A percentile compares a stretch with the other conserved stretches of the same genome.
phyloP scores from a whole-genome alignment of 2,113 vertebrate genomes.

The Agelaius phoeniceus region DNA sequence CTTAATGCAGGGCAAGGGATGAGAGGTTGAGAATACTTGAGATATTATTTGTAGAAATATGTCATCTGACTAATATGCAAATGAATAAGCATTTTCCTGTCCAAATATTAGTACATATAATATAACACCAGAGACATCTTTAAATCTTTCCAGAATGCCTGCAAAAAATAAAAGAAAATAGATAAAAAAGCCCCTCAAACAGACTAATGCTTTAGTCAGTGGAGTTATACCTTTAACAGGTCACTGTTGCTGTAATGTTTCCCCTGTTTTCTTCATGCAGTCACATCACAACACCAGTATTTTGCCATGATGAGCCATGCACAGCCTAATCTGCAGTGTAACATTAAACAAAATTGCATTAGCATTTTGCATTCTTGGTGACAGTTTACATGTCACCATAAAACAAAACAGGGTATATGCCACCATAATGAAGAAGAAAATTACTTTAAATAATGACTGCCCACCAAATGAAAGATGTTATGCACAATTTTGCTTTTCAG shows the following conservation, averaged over 20 bases:
- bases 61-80: background rate
- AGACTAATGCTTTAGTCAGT: background rate
- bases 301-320: background rate
- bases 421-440: background rate
- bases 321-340: background rate
- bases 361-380: background rate
- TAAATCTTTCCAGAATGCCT: background rate
- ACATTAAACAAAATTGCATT: background rate
- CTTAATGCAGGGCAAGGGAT: background rate
- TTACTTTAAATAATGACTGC: accelerated
- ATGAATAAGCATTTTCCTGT: background rate
- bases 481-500: background rate
- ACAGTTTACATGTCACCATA: background rate
- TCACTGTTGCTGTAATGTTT: background rate
- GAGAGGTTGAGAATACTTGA: background rate
- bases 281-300: background rate
- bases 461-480: background rate
- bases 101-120: background rate
- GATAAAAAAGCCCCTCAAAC: background rate
- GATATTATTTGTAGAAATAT: background rate
- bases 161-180: background rate
- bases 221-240: background rate
- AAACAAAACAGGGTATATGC: background rate
- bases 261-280: background rate
- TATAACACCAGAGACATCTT: background rate